These are phyloP conservation scores for Sandelia bainsii DNA, from an alignment of 2,797 vertebrate genomes.

Conservation along the genomic window DNA sequence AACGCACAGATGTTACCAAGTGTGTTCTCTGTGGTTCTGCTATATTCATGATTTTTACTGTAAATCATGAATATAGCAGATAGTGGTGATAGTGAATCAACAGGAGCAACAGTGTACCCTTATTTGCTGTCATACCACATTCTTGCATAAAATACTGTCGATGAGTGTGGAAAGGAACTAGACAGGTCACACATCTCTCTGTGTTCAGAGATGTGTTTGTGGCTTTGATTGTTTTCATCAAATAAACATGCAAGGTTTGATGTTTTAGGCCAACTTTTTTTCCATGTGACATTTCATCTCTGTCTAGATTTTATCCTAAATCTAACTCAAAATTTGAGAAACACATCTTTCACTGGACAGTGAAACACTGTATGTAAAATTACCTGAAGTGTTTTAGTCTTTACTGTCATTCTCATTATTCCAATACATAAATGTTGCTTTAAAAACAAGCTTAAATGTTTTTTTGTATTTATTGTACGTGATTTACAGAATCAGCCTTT, in stretches of 20 bases:
- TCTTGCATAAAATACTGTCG: neutral
- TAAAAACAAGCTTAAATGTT: too few relatives aligned
- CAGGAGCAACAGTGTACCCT: too few relatives aligned
- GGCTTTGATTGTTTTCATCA: neutral
- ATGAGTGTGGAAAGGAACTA: slow-evolving; percentile 14
- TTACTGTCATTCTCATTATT: too few relatives aligned
- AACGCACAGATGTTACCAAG: too few relatives aligned
- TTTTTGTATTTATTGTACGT: fast-evolving
- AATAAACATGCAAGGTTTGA: neutral
- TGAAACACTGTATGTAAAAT: too few relatives aligned
- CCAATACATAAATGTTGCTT: too few relatives aligned
- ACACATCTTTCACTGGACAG: neutral
- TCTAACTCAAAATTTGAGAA: neutral
- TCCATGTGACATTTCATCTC: slow-evolving; percentile 12
- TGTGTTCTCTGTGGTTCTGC: too few relatives aligned
- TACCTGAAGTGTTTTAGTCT: too few relatives aligned
- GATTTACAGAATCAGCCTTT: neutral
- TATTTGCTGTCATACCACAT: too few relatives aligned
- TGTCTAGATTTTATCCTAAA: fast-evolving
- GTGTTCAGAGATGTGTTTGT: neutral
- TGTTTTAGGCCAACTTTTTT: neutral
- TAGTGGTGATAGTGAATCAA: too few relatives aligned
- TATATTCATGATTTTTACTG: too few relatives aligned
- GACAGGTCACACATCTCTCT: fast-evolving
- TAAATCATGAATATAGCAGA: too few relatives aligned